phyloP scores from a whole-genome alignment of 2,113 vertebrate genomes.

The Psettodes erumei region DNA sequence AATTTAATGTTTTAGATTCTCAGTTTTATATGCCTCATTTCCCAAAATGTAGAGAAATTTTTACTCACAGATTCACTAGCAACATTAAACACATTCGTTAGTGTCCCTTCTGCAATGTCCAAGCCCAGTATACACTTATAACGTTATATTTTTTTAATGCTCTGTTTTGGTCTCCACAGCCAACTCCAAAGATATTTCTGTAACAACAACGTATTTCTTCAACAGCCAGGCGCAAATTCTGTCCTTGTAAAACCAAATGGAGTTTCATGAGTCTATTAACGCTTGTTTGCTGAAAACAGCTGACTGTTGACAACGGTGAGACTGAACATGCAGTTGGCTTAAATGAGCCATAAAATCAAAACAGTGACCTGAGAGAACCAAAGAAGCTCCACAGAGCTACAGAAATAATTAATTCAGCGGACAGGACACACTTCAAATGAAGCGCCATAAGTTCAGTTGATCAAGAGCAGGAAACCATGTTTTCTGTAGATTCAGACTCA shows the following conservation, averaged over 20 bases:
- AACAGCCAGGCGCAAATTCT: not conserved
- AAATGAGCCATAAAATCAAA: constrained; percentile 17
- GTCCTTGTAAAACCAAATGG: not conserved
- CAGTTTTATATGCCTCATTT: too few species aligned
- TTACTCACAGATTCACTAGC: too few species aligned
- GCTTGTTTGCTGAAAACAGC: constrained; percentile 15
- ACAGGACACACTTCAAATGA: too few species aligned
- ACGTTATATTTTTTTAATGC: not conserved
- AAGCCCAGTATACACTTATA: too few species aligned
- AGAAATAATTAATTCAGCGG: too few species aligned
- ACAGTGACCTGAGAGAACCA: not conserved
- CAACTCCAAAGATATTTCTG: not conserved
- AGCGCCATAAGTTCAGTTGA: too few species aligned
- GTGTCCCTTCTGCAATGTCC: too few species aligned
- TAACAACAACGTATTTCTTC: not conserved
- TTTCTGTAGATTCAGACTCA: too few species aligned
- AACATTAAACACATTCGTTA: too few species aligned
- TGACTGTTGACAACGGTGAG: not conserved
- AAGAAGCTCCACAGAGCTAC: not conserved
- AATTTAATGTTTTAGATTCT: too few species aligned
- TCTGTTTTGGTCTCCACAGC: not conserved
- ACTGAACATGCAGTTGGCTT: not conserved
- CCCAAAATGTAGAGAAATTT: too few species aligned
- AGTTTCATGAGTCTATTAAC: rapidly evolving
- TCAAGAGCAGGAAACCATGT: too few species aligned